phyloP scores from a whole-genome alignment of 2,888 invertebrate species.

The Phortica magna region DNA sequence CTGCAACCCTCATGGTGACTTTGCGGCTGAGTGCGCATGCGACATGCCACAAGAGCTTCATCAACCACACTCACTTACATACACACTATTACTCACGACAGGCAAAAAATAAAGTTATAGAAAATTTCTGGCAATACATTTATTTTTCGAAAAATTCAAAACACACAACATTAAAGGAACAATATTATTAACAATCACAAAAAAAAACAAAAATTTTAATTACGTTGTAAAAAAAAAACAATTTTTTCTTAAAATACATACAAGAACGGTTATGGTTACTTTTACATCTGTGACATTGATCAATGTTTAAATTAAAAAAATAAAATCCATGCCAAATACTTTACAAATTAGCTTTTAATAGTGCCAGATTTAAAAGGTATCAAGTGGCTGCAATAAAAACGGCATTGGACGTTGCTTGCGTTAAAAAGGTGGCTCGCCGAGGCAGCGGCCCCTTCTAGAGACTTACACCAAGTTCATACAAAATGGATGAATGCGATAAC shows the following conservation, averaged over 20 bases:
- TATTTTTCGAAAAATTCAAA: conserved; percentile 57
- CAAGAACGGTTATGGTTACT: too few species aligned
- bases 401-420: conserved; percentile 54
- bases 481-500: conserved; percentile 79
- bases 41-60: conserved; percentile 39
- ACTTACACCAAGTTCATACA: conserved; percentile 60
- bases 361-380: not conserved
- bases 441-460: conserved; percentile 62
- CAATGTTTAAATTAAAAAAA: conserved; percentile 35
- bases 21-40: conserved; percentile 11
- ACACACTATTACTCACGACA: conserved; percentile 45
- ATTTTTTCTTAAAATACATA: too few species aligned
- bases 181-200: conserved; percentile 23
- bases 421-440: conserved; percentile 62
- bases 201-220: conserved; percentile 10
- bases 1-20: conserved; percentile 22
- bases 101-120: conserved; percentile 42
- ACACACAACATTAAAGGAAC: not conserved
- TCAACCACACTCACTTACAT: conserved; percentile 40
- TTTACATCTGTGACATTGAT: not conserved
- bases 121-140: conserved; percentile 63
- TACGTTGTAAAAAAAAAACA: too few species aligned
- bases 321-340: not conserved
- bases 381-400: conserved; percentile 44
- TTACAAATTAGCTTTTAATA: conserved; percentile 4